Conservation (phyloP, 1,140 invertebrate genomes). For the Ceratosolen fusciceps region DNA sequence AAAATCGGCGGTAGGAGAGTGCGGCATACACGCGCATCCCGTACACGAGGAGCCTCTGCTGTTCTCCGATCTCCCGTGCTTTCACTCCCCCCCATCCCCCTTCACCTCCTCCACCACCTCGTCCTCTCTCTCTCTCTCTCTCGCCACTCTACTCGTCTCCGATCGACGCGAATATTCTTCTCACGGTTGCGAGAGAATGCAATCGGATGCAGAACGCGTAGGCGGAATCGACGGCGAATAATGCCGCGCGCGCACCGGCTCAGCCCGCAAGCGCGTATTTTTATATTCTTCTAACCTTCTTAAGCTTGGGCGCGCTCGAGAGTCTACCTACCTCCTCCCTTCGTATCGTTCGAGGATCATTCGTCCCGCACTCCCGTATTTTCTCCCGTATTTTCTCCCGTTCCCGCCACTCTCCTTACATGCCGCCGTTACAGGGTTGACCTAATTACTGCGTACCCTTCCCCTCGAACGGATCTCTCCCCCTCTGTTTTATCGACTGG, state of each 20-base stretch:
- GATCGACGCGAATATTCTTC: conserved; percentile 54
- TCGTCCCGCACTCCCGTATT: neutral
- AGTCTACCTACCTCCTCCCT: neutral
- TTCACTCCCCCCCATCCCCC: too few species aligned
- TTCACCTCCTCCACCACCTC: too few species aligned
- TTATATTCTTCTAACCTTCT: conserved; percentile 60
- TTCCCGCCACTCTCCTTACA: conserved; percentile 37
- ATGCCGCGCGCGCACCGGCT: conserved; percentile 47
- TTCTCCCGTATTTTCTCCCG: neutral
- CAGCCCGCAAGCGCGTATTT: neutral
- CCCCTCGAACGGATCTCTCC: too few species aligned
- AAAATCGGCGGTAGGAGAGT: too few species aligned
- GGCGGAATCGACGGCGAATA: conserved; percentile 60
- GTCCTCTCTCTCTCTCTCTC: too few species aligned
- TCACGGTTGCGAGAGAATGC: conserved; percentile 58
- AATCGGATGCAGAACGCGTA: conserved; percentile 51
- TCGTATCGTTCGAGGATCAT: neutral
- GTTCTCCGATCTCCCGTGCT: too few species aligned
- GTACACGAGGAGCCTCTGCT: too few species aligned
- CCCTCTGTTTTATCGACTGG: too few species aligned
- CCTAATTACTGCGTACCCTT: too few species aligned
- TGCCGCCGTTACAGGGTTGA: neutral
- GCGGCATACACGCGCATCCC: too few species aligned
- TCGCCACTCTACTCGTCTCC: too few species aligned
- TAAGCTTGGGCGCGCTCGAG: too few species aligned